phyloP scores from a whole-genome alignment of 1,140 invertebrate genomes.

The Pseudomyrmex gracilis region DNA sequence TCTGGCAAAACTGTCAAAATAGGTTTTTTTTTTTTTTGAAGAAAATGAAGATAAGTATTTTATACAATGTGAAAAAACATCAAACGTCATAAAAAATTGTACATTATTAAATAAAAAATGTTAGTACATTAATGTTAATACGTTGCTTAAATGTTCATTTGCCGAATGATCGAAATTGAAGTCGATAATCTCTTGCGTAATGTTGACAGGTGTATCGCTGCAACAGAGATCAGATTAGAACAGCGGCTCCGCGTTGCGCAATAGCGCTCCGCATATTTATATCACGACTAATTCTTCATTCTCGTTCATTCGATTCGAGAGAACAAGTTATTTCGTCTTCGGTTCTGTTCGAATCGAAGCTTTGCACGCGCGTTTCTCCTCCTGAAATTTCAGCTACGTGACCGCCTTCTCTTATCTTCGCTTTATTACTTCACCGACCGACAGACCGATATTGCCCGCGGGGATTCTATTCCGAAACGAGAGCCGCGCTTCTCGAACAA shows the following conservation, averaged over 20 bases:
- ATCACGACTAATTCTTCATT: conserved; percentile 35
- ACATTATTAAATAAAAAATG: no score
- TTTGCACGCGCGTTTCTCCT: conserved; percentile 1
- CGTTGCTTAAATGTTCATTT: no score
- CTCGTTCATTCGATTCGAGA: not conserved
- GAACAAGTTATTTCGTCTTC: conserved; percentile 16
- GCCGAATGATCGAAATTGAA: not conserved
- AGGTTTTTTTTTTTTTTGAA: not conserved
- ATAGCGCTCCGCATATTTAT: conserved; percentile 40
- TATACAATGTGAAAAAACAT: not conserved
- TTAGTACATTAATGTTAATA: no score
- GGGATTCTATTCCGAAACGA: conserved; percentile 35
- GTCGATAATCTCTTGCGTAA: conserved; percentile 14
- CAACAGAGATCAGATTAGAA: not conserved
- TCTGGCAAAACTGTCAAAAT: not conserved
- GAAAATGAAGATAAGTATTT: not conserved
- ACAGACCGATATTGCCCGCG: conserved; percentile 33
- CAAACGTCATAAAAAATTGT: no score
- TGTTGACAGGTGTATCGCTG: not conserved
- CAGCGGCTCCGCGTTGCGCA: conserved; percentile 5
- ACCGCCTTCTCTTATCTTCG: conserved; percentile 41
- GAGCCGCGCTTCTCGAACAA: conserved; percentile 20
- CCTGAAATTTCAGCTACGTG: conserved; percentile 18
- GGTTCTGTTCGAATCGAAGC: conserved; percentile 3
- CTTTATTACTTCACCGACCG: conserved; percentile 49